Evolutionary conservation across 2,888 invertebrate genomes (phyloP), one percentile per base, ranked within the genome.

Genomic region (Desoria tigrina): DNA sequence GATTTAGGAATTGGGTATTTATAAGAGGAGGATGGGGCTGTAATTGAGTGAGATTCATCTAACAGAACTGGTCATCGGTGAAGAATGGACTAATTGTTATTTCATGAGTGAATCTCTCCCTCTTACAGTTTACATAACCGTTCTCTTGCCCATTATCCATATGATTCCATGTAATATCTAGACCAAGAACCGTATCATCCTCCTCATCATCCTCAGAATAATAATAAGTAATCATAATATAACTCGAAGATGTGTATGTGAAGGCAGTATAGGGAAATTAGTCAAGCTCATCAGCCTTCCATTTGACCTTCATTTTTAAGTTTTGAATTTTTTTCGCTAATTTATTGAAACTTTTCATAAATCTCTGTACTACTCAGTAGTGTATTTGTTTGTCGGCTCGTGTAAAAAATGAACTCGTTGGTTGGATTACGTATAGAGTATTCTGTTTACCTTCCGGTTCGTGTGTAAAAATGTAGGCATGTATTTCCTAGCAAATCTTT

Each of bases 21-120:
- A n/a, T n/a, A n/a, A n/a, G n/a, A 63, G 60, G 56, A 50, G 56
- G 56, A 63, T 42, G 55, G 49, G 66, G 53, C 50, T 66, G 61
- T 59, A 62, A 66, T 66, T 57, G 61, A 62, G 62, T 24, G 28
- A 54, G 27, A 32, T 27, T 54, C 54, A 18, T 16, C 32, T 54
- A 54, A 53, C 24, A 24, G 32, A 32, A 23, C 56, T 39, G 42
- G 21, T 32, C 56, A 57, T 57, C 55, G 42, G 2, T 57, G 42
- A 57, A 57, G 39, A 57, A 57, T 57, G 42, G 56, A n/a, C 56
- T 57, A 57, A 57, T 57, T 57, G 56, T 57, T 57, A 39, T 57
- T 57, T 57, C 56, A 57, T 57, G 56, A 57, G 56, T 57, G 26
- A 28, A 37, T 42, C 56, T 18, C 37, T n/a, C 32, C 18, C 26